These are phyloP conservation scores for Sitta europaea DNA, from an alignment of 2,113 vertebrate genomes.

Conservation along the genomic window DNA sequence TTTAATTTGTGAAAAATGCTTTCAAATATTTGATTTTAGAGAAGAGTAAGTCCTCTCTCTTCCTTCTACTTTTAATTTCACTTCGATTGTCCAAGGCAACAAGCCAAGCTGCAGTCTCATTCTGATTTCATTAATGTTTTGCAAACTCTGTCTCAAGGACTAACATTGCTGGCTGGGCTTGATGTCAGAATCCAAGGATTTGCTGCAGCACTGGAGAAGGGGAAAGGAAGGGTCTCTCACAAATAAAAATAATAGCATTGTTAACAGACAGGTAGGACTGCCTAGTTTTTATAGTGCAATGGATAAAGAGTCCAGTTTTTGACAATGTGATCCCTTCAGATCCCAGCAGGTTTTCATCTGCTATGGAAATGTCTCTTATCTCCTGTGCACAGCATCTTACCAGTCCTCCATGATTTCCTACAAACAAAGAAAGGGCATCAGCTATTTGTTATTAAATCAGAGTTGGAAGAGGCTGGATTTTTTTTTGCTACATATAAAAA, in stretches of 20 bases:
- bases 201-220: slow-evolving; percentile 41
- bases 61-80: slow-evolving; percentile 23
- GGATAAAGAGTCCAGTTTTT: neutral
- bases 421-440: neutral
- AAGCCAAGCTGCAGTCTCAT: slow-evolving; percentile 64
- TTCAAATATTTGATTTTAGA: neutral
- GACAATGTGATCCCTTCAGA: neutral
- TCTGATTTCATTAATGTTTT: slow-evolving; percentile 59
- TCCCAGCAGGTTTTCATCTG: neutral
- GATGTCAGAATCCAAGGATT: slow-evolving; percentile 49
- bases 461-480: neutral
- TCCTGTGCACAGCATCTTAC: neutral
- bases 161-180: slow-evolving; percentile 13
- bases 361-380: neutral
- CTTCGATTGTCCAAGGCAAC: slow-evolving; percentile 27
- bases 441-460: neutral
- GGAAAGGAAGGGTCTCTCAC: neutral
- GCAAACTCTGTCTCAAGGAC: slow-evolving; percentile 44
- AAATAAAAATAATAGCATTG: neutral
- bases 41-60: slow-evolving; percentile 1
- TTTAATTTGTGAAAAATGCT: neutral
- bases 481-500: neutral
- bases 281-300: neutral
- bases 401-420: neutral
- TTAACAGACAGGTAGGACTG: neutral